These are phyloP conservation scores for Synanthedon andrenaeformis DNA, from an alignment of 2,888 invertebrate genomes.

Conservation along the genomic window DNA sequence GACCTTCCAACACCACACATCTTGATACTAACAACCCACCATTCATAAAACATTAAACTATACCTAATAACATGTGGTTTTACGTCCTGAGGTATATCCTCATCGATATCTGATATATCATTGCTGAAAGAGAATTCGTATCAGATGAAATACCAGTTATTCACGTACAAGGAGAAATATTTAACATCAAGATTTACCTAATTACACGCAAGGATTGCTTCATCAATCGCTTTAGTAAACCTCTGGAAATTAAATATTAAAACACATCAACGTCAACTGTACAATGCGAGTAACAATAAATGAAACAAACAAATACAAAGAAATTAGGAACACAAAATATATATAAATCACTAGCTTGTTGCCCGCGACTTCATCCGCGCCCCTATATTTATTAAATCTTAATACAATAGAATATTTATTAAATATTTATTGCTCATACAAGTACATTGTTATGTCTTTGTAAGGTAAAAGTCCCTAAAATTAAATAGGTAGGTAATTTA, in stretches of 20 bases:
- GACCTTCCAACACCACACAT: background rate
- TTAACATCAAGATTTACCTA: constrained; percentile 40
- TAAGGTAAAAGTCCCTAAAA: too few relatives aligned
- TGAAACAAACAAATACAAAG: constrained; percentile 4
- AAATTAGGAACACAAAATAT: background rate
- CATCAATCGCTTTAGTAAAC: constrained; percentile 26
- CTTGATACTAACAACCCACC: background rate
- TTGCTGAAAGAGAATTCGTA: constrained; percentile 56
- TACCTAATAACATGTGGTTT: constrained; percentile 56
- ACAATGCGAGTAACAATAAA: constrained; percentile 3
- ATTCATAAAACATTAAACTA: constrained; percentile 4
- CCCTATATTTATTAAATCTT: too few relatives aligned
- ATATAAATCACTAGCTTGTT: too few relatives aligned
- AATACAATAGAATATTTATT: too few relatives aligned
- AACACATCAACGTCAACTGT: constrained; percentile 8
- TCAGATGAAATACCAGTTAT: constrained; percentile 22
- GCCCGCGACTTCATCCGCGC: too few relatives aligned
- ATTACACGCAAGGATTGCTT: constrained; percentile 35
- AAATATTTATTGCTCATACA: too few relatives aligned
- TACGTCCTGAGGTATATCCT: constrained; percentile 17
- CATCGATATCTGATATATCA: constrained; percentile 40
- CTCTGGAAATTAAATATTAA: constrained; percentile 40
- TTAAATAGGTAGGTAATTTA: too few relatives aligned
- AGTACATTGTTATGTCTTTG: too few relatives aligned
- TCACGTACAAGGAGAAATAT: constrained; percentile 9